Base-by-base conservation (phyloP, 2,888 invertebrate species). In the Cephus nigrinus region DNA sequence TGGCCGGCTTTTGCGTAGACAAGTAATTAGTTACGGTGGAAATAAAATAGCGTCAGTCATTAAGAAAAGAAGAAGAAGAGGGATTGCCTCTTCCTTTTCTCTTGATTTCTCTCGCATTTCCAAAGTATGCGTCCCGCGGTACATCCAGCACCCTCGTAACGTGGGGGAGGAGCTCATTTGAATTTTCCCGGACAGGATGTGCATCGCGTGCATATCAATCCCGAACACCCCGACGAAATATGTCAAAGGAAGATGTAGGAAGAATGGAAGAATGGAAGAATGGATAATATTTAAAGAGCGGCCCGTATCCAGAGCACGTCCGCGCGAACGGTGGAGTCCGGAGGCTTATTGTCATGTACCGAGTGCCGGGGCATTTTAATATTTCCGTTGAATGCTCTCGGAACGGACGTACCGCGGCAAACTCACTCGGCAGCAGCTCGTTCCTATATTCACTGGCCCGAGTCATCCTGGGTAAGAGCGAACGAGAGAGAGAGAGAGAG, bases 231-330 rank as follows among this genome's bases (percentile, higher is more conserved):
- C 84, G 84, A 84, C 83, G 85, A 86, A 86, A 87, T 85, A 85
- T 68, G 78, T 75, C 68, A 35, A 74, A 79, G 80, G 76, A 74
- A 75, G 79, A 78, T 79, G 80, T 36, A 80, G 76, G 72, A 74
- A 80, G 72, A 79, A 68, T 35, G 69, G 73, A 75, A 75, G 75
- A 80, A 55, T 23, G 40, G 23, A 69, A 35, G 36, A 36, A 35
- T 33, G 74, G 33, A 30, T 35, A 35, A 74, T 68, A 69, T 32
- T 75, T 75, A 30, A 72, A 73, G 55, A 68, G 69, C 75, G 71
- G 78, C 81, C 76, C 80, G 88, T 89, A 90, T 88, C 90, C 91
- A 89, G 89, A 86, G 87, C 90, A 90, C 91, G 91, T 90, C 82
- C 86, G 81, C 85, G 84, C 83, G 82, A 84, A 85, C 81, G 82